These are phyloP conservation scores for Pterocles orientalis DNA, from an alignment of 2,113 vertebrate genomes.

Conservation along the genomic window DNA sequence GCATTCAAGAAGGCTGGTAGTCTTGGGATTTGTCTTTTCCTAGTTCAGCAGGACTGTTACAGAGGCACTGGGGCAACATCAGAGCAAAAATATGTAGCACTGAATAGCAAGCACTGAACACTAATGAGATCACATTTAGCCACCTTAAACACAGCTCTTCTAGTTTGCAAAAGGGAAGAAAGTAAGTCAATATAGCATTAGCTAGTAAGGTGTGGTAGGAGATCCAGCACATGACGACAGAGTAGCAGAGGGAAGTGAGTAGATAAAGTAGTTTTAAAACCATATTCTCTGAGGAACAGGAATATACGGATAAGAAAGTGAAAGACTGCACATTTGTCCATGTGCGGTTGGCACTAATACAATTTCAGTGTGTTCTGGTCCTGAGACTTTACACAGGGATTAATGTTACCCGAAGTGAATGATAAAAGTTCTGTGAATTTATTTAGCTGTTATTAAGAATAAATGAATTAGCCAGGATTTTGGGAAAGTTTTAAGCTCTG, in stretches of 20 bases:
- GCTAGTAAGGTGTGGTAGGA: not conserved
- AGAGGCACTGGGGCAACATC: not conserved
- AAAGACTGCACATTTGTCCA: not conserved
- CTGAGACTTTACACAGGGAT: not conserved
- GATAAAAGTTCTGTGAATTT: not conserved
- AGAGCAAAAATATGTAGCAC: not conserved
- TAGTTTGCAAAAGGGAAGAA: not conserved
- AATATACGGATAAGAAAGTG: not conserved
- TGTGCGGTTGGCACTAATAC: not conserved
- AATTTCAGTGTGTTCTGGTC: not conserved
- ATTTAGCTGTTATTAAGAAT: not conserved
- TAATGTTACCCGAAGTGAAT: not conserved
- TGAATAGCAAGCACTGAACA: not conserved
- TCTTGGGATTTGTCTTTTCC: not conserved
- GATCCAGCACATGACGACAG: not conserved
- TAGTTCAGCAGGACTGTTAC: not conserved
- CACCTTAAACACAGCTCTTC: not conserved
- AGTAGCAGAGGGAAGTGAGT: not conserved
- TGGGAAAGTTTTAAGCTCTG: not conserved
- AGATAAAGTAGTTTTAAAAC: not conserved
- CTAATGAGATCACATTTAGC: not conserved
- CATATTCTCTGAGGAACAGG: not conserved
- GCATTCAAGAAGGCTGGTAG: not conserved
- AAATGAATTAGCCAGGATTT: not conserved
- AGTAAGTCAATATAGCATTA: not conserved